Base-by-base conservation (phyloP, 2,113 vertebrate species). In the Lucifuga dentata region DNA sequence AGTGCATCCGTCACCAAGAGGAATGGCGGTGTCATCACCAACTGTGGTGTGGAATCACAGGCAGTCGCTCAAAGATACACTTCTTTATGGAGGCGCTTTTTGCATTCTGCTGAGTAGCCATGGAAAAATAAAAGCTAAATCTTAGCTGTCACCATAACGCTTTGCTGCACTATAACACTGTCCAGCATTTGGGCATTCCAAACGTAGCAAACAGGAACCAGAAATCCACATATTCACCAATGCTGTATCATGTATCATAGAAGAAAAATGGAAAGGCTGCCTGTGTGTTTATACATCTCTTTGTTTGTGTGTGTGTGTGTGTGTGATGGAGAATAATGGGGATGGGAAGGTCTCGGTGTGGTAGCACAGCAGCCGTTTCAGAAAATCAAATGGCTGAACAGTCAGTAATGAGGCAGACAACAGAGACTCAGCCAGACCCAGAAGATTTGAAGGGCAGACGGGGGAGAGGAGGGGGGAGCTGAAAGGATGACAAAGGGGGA, bases 401-500 rank as follows among this genome's bases (percentile, higher is more conserved):
- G 86, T 89, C 88, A 73, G 76, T 90, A 85, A 91, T 92, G 90
- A 90, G 83, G 80, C 81, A 86, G 81, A 86, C 88, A 89, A 83
- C 93, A 88, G 81, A 94, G 91, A 88, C 92, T 92, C 83, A 85
- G 87, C 90, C 93, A 91, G 85, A 93, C 93, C 93, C 94, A 63
- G 88, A 95, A 95, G 95, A 94, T 90, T 90, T 91, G 93, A 90
- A 94, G 93, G 92, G 88, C 92, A 90, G 88, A 87, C 85, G 75
- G 90, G 92, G 86, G 84, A 88, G 86, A 85, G 78, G 40, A 29
- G 55, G 67, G 17, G 55, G 67, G 51, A 13, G 36, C 11, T 73
- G 70, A 72, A 46, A 58, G 69, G 59, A 66, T 66, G 70, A 83
- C 66, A 74, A 83, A 81, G 58, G 48, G 49, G 56, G 48, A 65